phyloP scores from a whole-genome alignment of 2,888 invertebrate species.

The Agrochola lychnidis region DNA sequence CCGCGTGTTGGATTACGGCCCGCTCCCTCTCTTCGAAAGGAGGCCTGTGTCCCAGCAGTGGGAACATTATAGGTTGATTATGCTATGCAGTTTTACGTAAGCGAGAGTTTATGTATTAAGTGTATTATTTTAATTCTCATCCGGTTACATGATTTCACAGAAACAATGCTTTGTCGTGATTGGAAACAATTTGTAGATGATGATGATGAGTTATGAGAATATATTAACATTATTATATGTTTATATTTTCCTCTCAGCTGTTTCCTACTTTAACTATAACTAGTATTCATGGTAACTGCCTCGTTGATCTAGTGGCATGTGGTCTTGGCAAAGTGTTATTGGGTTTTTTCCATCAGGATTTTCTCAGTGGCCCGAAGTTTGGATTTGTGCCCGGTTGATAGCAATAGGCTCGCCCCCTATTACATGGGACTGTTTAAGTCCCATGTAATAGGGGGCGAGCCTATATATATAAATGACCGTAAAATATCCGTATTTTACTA shows the following conservation, averaged over 20 bases:
- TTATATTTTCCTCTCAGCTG: not conserved
- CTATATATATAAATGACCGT: too few species aligned
- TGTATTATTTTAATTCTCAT: conserved; percentile 1
- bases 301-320: not conserved
- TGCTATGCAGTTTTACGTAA: not conserved
- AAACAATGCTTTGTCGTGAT: conserved; percentile 22
- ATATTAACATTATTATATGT: not conserved
- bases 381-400: not conserved
- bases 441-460: too few species aligned
- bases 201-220: conserved; percentile 12
- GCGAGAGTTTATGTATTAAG: not conserved
- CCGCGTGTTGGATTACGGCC: not conserved
- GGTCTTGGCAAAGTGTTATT: not conserved
- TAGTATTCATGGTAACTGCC: not conserved
- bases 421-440: not conserved
- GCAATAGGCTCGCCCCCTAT: not conserved
- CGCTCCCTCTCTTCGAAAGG: too few species aligned
- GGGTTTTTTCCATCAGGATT: not conserved
- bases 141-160: conserved; percentile 22
- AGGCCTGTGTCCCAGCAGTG: not conserved
- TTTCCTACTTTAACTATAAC: not conserved
- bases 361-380: not conserved
- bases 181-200: conserved; percentile 14
- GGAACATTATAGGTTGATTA: not conserved
- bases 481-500: too few species aligned